Evolutionary conservation across 2,797 vertebrate species (phyloP).

Genomic region (Cyprinella venusta): DNA sequence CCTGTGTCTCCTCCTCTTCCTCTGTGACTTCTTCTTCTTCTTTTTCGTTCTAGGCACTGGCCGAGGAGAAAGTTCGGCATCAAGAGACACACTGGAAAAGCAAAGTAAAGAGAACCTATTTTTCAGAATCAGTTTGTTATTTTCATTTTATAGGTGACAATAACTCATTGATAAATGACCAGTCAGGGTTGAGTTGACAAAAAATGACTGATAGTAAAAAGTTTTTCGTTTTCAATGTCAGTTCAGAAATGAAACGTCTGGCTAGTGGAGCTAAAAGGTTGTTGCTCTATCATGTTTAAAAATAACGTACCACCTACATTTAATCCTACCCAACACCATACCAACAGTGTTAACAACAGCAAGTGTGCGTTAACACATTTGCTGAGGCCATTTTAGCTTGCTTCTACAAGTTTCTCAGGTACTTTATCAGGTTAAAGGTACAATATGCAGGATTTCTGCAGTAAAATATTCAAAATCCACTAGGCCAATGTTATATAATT

Average conservation of each 20-base stretch:
- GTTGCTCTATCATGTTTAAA: no score
- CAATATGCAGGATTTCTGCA: no score
- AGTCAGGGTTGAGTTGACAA: neutral
- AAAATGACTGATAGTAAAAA: slow-evolving; percentile 5
- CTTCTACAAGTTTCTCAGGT: no score
- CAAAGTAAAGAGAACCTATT: slow-evolving; percentile 11
- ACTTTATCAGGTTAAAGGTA: no score
- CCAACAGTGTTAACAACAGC: no score
- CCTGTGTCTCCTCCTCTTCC: slow-evolving; percentile 92
- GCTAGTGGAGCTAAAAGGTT: no score
- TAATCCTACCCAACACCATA: no score
- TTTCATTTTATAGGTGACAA: slow-evolving; percentile 17
- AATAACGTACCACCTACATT: no score
- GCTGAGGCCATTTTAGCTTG: no score
- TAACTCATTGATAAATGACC: slow-evolving; percentile 15
- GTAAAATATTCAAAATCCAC: no score
- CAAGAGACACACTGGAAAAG: slow-evolving; percentile 74
- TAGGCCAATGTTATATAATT: no score
- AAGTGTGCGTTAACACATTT: no score
- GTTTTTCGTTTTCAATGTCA: neutral
- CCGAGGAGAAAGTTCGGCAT: slow-evolving; percentile 72
- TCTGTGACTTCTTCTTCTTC: slow-evolving; percentile 92
- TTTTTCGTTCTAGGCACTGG: slow-evolving; percentile 83
- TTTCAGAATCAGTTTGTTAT: slow-evolving; percentile 5
- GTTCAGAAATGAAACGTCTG: neutral